A percentile compares a stretch with the other conserved stretches of the same genome.
These are phyloP conservation scores for Drosophila suzukii DNA, from an alignment of 1,140 invertebrate genomes.

Conservation along the genomic window DNA sequence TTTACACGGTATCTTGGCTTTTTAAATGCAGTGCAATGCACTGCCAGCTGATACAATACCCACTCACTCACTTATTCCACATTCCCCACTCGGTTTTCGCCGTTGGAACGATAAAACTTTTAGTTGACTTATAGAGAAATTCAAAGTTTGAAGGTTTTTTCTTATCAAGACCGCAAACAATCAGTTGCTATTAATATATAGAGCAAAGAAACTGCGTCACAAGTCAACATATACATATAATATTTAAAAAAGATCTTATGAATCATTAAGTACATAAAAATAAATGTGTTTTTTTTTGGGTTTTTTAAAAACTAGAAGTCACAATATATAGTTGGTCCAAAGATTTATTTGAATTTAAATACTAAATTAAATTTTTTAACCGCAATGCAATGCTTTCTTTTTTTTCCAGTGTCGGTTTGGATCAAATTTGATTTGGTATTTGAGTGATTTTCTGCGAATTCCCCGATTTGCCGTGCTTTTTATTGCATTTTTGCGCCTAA, in stretches of 20 bases:
- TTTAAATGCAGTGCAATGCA: constrained; percentile 24
- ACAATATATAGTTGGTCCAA: too few species aligned
- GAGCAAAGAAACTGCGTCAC: neutral
- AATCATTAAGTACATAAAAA: too few species aligned
- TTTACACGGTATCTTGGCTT: constrained; percentile 28
- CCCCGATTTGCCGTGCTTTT: constrained; percentile 19
- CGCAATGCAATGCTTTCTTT: neutral
- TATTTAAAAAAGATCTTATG: too few species aligned
- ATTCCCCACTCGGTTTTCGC: neutral
- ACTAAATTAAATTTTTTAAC: too few species aligned
- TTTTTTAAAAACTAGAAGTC: too few species aligned
- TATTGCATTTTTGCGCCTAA: constrained; percentile 67
- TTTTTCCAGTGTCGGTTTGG: neutral
- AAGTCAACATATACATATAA: too few species aligned
- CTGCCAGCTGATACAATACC: constrained; percentile 12
- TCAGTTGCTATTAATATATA: neutral
- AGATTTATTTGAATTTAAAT: too few species aligned
- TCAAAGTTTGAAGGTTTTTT: neutral
- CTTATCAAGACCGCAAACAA: neutral
- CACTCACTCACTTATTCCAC: neutral
- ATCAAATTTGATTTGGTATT: neutral
- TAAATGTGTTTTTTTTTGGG: too few species aligned
- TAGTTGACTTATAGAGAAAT: neutral
- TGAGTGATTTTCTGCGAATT: constrained; percentile 25
- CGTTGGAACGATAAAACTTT: neutral